Evolutionary conservation across 2,797 vertebrate genomes (phyloP), one percentile per base, ranked within the genome.

Genomic region (Gastrophryne carolinensis): DNA sequence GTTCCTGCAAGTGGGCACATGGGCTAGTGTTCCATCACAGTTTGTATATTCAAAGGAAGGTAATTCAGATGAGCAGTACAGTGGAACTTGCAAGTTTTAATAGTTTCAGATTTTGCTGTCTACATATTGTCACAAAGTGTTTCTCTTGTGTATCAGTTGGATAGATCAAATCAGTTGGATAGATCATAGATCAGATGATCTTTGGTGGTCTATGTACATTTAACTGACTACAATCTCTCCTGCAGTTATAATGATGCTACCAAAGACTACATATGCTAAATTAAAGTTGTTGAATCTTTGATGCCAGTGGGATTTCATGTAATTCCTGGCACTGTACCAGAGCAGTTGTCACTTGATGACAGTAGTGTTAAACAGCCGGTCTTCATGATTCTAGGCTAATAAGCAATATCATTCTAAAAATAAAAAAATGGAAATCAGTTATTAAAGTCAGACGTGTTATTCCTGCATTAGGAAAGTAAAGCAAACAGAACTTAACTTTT

Each of bases 341-440:
- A 65, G 6, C 62, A 74, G 29, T 74, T 74, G 72, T 74, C 72
- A 74, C 62, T 74, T 58, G 52, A 58, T 74, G 72, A 74, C 62
- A 66, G 61, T 74, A 65, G 37, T 74, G 72, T 58, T 65, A 58
- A 66, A 66, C 72, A 74, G 50, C 27, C 72, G 53, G 62, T 41
- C 52, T 49, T 58, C 19, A 65, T 58, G 50, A 65, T 65, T 73
- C 39, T 64, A 49, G 39, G 19, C 19, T 57, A 74, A 74, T 74
- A 62, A 44, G 72, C 50, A 65, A 23, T n/a, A 5, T 37, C 30
- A 54, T 54, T 56, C 50, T 53, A 65, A 73, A 73, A 54, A 30
- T 64, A 64, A 41, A 65, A 73, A 64, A 47, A 41, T 64, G 52
- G 5, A 65, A 21, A 54, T 23, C 29, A 21, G 39, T 56, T 53